phyloP scores from a whole-genome alignment of 2,113 vertebrate species.

The Archocentrus centrarchus region DNA sequence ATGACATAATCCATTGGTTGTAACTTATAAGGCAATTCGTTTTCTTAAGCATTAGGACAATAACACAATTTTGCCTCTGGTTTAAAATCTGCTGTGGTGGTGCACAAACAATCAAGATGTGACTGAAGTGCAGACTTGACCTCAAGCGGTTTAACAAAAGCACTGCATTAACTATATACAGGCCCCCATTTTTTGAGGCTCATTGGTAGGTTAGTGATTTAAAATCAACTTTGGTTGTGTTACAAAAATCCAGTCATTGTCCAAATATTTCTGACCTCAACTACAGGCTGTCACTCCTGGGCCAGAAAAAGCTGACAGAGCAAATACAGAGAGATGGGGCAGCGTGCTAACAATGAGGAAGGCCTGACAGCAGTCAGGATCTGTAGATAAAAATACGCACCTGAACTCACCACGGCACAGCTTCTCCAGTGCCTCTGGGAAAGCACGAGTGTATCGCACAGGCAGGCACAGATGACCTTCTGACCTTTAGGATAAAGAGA shows the following conservation, averaged over 20 bases:
- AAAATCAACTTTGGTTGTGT: background rate
- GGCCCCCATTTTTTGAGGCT: background rate
- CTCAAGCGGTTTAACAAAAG: background rate
- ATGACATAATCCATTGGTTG: background rate
- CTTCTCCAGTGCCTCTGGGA: constrained; percentile 92
- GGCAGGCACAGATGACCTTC: constrained; percentile 97
- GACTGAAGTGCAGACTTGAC: background rate
- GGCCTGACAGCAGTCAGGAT: background rate
- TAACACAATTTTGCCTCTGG: background rate
- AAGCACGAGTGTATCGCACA: constrained; percentile 91
- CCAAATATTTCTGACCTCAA: background rate
- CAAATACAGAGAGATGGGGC: background rate
- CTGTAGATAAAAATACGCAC: constrained; percentile 79
- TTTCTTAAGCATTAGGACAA: background rate
- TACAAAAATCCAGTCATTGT: background rate
- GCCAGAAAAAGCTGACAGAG: background rate
- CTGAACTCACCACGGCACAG: constrained; percentile 95
- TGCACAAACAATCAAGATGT: background rate
- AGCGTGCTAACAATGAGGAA: background rate
- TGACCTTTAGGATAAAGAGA: constrained; percentile 78
- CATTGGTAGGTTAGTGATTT: background rate
- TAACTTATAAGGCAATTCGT: background rate
- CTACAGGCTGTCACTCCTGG: background rate
- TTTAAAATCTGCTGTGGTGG: no score
- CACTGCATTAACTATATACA: background rate